Conservation (phyloP, 2,797 vertebrate species). For the Aselliscus stoliczkanus region DNA sequence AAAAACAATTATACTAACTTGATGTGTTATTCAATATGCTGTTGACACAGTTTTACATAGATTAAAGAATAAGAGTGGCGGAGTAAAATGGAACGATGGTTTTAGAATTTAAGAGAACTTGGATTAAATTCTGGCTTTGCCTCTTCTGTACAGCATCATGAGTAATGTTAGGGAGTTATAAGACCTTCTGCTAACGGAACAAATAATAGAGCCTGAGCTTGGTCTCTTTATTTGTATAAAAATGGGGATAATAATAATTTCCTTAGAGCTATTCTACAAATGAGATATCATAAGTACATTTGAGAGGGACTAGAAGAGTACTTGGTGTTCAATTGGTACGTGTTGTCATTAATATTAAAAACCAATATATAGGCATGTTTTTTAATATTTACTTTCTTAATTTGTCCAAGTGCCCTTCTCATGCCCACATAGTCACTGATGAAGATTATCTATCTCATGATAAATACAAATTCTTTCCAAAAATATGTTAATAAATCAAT, state of each 20-base stretch:
- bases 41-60: not conserved
- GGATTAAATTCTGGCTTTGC: not conserved
- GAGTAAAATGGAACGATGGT: not conserved
- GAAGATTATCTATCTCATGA: not conserved
- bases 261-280: not conserved
- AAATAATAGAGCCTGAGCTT: not conserved
- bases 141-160: not conserved
- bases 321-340: not conserved
- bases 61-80: not conserved
- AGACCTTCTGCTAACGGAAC: not conserved
- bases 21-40: not conserved
- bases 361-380: not conserved
- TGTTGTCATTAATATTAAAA: not conserved
- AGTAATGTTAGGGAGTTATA: not conserved
- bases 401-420: not conserved
- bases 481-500: not conserved
- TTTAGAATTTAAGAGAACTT: not conserved
- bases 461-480: not conserved
- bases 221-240: not conserved
- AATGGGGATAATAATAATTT: not conserved
- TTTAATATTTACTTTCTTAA: not conserved
- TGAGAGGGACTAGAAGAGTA: not conserved
- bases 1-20: not conserved
- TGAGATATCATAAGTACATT: not conserved
- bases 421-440: no score